Percentiles rank a stretch among this genome's conserved stretches.
These are phyloP conservation scores for Basileuterus tristriatus DNA, from an alignment of 2,797 vertebrate species.

Conservation along the genomic window DNA sequence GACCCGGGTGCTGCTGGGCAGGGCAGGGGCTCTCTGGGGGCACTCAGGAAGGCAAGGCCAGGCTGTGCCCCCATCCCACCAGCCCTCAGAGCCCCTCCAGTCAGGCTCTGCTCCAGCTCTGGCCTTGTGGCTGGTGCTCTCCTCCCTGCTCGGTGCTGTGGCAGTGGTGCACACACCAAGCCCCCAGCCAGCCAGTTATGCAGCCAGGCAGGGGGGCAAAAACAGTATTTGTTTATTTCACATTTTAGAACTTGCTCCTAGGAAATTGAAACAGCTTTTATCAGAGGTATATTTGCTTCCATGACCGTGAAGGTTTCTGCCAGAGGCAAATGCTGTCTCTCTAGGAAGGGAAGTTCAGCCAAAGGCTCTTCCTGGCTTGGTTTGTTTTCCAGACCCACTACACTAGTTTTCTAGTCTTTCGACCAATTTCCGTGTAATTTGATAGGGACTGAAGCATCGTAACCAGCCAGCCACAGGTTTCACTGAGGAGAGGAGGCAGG, in stretches of 20 bases:
- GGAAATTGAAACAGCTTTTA: not conserved
- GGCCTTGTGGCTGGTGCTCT: not conserved
- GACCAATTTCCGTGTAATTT: not conserved
- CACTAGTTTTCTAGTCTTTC: not conserved
- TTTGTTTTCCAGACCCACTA: not conserved
- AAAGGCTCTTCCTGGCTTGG: not conserved
- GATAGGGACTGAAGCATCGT: not conserved
- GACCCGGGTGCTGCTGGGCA: fast-evolving
- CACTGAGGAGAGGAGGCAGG: not conserved
- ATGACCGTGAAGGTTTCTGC: not conserved
- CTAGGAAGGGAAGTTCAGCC: not conserved
- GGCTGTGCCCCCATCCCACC: fast-evolving
- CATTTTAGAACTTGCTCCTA: not conserved
- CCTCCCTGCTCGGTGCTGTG: fast-evolving
- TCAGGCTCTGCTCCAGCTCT: fast-evolving
- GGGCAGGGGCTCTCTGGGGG: not conserved
- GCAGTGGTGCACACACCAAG: not conserved
- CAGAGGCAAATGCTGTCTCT: not conserved
- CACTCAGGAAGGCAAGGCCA: fast-evolving
- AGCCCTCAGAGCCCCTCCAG: fast-evolving
- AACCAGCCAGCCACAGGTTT: not conserved
- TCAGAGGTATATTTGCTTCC: not conserved
- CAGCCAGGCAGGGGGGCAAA: fast-evolving
- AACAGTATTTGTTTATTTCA: not conserved
- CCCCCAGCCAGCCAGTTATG: fast-evolving